Evolutionary conservation across 2,888 invertebrate species (phyloP).

Genomic region (Parelbella ahira): DNA sequence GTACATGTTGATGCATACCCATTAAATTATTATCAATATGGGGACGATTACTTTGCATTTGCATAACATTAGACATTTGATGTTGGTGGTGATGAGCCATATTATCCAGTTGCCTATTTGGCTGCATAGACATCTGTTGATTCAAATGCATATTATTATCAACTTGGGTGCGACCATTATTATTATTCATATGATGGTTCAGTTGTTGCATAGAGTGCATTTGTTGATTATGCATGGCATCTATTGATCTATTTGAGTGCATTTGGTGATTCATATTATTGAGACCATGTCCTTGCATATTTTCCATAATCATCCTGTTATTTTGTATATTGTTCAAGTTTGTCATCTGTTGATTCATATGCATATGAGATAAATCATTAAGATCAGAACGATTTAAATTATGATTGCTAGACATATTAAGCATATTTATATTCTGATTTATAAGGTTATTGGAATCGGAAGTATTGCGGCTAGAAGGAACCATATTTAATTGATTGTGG

Average conservation of each 20-base stretch:
- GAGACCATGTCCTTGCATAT: conserved; percentile 63
- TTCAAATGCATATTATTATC: conserved; percentile 67
- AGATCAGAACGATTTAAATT: conserved; percentile 59
- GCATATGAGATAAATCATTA: conserved; percentile 67
- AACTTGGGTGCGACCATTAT: conserved; percentile 48
- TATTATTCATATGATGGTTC: conserved; percentile 61
- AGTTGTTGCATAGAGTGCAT: conserved; percentile 70
- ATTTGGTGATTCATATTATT: conserved; percentile 64
- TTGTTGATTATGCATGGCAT: conserved; percentile 65
- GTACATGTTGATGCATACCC: conserved; percentile 67
- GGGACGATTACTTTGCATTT: conserved; percentile 64
- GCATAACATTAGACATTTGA: conserved; percentile 71
- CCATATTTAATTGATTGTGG: conserved; percentile 58
- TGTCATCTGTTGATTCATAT: conserved; percentile 63
- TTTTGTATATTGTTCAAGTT: conserved; percentile 65
- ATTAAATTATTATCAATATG: conserved; percentile 66
- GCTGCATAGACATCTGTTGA: conserved; percentile 66
- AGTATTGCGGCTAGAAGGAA: conserved; percentile 59
- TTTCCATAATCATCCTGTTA: conserved; percentile 71
- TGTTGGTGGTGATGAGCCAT: conserved; percentile 66
- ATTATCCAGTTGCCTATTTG: conserved; percentile 67
- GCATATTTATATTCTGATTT: conserved; percentile 68
- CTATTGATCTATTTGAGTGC: conserved; percentile 66
- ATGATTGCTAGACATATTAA: conserved; percentile 56
- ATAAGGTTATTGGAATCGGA: conserved; percentile 59